Evolutionary conservation across 2,888 invertebrate species (phyloP), one percentile per base, ranked within the genome.

Genomic region (Acanthopleura granulata): DNA sequence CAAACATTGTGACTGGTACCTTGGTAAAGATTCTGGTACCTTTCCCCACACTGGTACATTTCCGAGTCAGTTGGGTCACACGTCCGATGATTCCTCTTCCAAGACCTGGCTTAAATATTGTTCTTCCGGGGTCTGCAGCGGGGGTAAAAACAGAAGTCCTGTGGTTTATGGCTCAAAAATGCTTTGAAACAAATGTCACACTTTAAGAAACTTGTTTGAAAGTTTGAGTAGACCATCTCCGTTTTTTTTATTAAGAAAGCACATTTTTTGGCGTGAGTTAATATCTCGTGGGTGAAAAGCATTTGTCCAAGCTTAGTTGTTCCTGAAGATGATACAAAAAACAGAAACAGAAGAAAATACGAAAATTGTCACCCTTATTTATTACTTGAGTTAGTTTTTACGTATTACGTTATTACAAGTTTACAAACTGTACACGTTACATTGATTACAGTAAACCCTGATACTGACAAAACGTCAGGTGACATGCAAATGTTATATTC

Each of bases 241-340:
- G 9, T 40, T 9, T 40, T 40, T 40, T n/a, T n/a, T n/a, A n/a
- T n/a, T n/a, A n/a, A 40, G 40, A 40, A 40, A 40, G 57, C 18
- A 22, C 57, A 57, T 57, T 57, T 57, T 18, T 66, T 66, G 12
- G 29, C 3, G 16, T 18, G n/a, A 57, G n/a, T n/a, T 66, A 66
- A 66, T 66, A 66, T 27, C 66, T 66, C 29, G 66, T 66, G 16
- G 66, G 66, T 27, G 66, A 27, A 27, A 66, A 66, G 66, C 29
- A 27, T 66, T 66, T 66, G 66, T 66, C 66, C 66, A 66, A 27
- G 15, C 27, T 66, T 27, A 66, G 22, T 27, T 66, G 66, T 66
- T 66, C 66, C 66, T 66, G 29, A 22, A 27, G 16, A 66, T 1
- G 66, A 57, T n/a, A 57, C 12, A 57, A 18, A n/a, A 57, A 57